Base-by-base conservation (phyloP, 2,888 invertebrate genomes). In the Caenorhabditis sulstoni region DNA sequence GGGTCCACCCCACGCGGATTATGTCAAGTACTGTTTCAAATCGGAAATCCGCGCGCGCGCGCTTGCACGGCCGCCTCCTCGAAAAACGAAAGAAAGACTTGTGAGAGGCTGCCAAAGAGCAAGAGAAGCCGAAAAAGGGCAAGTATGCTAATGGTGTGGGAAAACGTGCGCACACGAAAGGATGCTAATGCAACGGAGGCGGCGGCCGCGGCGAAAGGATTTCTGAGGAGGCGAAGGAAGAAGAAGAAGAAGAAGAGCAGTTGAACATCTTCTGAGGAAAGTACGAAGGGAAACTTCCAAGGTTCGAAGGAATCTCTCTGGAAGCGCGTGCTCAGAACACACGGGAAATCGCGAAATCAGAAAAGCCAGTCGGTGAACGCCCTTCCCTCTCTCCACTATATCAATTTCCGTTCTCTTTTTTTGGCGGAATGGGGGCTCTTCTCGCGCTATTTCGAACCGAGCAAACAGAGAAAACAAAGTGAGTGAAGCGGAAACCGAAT, bases 1-100 rank as follows among this genome's bases (percentile, higher is more conserved):
- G 71, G 23, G 39, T 35, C 52, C 49, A 18, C 47, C 49, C 22
- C 64, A 71, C 71, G 57, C 71, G 71, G 71, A 71, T 71, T 71
- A 71, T 71, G 71, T 71, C 71, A 71, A 71, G 71, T 64, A 71
- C 71, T 71, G 71, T 71, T 57, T 57, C 64, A 47, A 57, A 14
- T 14, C 11, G 11, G 41, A 41, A 41, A 41, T 41, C 41, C 12
- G 41, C 41, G n/a, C n/a, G n/a, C n/a, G n/a, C n/a, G n/a, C n/a
- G n/a, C n/a, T n/a, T n/a, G n/a, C n/a, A n/a, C n/a, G n/a, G n/a
- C n/a, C n/a, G n/a, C 11, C 12, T 41, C 12, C 11, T 14, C 41
- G 14, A 11, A 41, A 14, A 11, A 11, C 11, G 41, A 3, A 41
- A 11, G 4, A 11, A 37, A 41, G 41, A 11, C 14, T 29, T 55